Conservation (phyloP, 2,888 invertebrate species). For the Drosophila merina region DNA sequence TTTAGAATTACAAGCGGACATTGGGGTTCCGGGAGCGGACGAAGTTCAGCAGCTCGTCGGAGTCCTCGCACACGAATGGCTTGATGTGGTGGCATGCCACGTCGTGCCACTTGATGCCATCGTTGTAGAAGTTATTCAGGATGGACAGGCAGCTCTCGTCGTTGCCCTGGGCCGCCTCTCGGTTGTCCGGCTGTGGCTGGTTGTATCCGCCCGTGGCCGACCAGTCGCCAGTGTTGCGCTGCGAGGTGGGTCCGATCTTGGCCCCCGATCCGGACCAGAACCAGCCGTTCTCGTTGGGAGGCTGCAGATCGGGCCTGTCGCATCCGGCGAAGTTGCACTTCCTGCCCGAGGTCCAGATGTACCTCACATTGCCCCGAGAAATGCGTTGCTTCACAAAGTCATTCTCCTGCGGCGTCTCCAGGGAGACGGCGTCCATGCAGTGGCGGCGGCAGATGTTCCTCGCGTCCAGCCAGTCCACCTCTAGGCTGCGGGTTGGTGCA, state of each 20-base stretch:
- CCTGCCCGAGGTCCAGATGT: slow-evolving; percentile 96
- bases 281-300: slow-evolving; percentile 94
- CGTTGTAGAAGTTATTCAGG: slow-evolving; percentile 95
- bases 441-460: slow-evolving; percentile 95
- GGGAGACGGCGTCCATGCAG: slow-evolving; percentile 96
- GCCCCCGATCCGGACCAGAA: slow-evolving; percentile 97
- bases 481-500: slow-evolving; percentile 90
- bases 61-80: slow-evolving; percentile 95
- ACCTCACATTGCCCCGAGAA: slow-evolving; percentile 90
- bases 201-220: slow-evolving; percentile 94
- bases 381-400: slow-evolving; percentile 95
- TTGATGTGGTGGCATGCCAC: slow-evolving; percentile 94
- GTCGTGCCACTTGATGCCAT: slow-evolving; percentile 94
- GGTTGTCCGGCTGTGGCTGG: slow-evolving; percentile 94
- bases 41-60: slow-evolving; percentile 94
- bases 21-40: slow-evolving; percentile 95
- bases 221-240: slow-evolving; percentile 96
- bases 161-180: slow-evolving; percentile 95
- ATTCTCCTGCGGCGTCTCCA: slow-evolving; percentile 95
- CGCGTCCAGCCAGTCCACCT: slow-evolving; percentile 96
- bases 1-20: slow-evolving; percentile 85
- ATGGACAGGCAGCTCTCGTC: slow-evolving; percentile 95
- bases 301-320: slow-evolving; percentile 91
- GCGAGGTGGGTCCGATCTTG: slow-evolving; percentile 94
- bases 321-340: slow-evolving; percentile 97